Percentiles rank a stretch among this genome's conserved stretches.
Evolutionary conservation across 2,113 vertebrate species (phyloP).

Genomic region (Scopus umbretta): DNA sequence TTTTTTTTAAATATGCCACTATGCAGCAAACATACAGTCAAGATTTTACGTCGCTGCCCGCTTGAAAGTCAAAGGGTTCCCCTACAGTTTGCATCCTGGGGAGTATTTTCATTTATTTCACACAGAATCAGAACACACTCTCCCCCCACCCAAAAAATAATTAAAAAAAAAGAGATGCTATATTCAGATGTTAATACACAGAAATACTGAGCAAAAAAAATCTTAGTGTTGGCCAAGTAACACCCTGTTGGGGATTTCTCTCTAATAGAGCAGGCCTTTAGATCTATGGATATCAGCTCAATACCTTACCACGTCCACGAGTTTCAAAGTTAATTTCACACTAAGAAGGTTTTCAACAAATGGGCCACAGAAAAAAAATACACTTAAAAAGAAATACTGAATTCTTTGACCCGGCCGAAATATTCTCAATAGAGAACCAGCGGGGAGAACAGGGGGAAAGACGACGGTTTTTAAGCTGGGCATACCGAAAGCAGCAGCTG

Average conservation of each 20-base stretch:
- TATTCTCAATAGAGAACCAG: background rate
- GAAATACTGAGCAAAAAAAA: background rate
- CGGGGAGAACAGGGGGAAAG: background rate
- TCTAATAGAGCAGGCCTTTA: background rate
- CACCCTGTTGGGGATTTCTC: background rate
- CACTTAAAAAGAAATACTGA: background rate
- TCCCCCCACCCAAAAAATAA: too few species aligned
- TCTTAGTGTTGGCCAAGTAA: background rate
- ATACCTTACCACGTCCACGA: background rate
- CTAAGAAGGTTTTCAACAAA: background rate
- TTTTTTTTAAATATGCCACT: background rate
- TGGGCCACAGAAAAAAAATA: background rate
- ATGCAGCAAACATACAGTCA: rapidly evolving
- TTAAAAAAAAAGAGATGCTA: background rate
- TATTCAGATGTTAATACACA: background rate
- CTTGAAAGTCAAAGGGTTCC: background rate
- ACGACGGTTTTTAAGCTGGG: background rate
- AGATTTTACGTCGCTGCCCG: background rate
- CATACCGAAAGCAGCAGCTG: background rate
- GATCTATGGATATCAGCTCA: background rate
- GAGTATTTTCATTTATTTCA: background rate
- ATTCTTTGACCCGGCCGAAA: background rate
- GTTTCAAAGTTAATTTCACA: background rate
- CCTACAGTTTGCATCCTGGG: background rate
- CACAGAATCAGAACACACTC: background rate